Evolutionary conservation across 2,113 vertebrate species (phyloP).

Genomic region (Paedocypris sp.): DNA sequence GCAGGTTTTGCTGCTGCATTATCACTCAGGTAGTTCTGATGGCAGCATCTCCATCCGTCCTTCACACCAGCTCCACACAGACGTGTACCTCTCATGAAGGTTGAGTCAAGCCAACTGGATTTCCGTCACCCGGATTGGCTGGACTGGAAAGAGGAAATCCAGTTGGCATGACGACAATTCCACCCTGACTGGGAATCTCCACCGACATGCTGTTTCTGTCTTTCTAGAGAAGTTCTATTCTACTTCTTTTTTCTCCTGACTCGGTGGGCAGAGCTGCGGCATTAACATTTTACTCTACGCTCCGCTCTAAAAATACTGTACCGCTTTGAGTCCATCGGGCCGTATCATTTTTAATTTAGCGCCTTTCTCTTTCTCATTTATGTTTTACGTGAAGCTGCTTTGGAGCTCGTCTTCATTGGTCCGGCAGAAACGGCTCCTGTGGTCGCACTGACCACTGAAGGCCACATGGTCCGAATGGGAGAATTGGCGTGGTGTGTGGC

Average conservation of each 20-base stretch:
- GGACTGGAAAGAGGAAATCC: too few relatives aligned
- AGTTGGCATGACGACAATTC: too few relatives aligned
- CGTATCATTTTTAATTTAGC: slow-evolving; percentile 61
- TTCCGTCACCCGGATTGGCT: too few relatives aligned
- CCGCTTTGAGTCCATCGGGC: slow-evolving; percentile 48
- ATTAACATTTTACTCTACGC: slow-evolving; percentile 54
- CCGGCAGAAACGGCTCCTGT: neutral
- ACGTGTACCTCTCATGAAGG: too few relatives aligned
- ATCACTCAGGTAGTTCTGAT: slow-evolving; percentile 54
- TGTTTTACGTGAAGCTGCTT: slow-evolving; percentile 45
- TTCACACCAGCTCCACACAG: neutral
- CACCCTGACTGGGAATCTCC: too few relatives aligned
- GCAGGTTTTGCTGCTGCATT: slow-evolving; percentile 59
- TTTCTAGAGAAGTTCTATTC: too few relatives aligned
- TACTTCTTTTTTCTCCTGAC: too few relatives aligned
- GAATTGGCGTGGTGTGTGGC: too few relatives aligned
- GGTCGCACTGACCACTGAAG: neutral
- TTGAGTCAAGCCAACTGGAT: too few relatives aligned
- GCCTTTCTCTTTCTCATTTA: slow-evolving; percentile 47
- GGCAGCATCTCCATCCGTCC: neutral
- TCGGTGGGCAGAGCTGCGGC: slow-evolving; percentile 29
- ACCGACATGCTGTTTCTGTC: slow-evolving; percentile 6
- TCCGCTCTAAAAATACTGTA: slow-evolving; percentile 45
- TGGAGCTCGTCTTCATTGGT: slow-evolving; percentile 5
- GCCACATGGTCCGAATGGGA: neutral